Percentiles rank a stretch among this genome's conserved stretches.
Conservation (phyloP, 1,140 invertebrate genomes). For the Diplogasteroides magnus region DNA sequence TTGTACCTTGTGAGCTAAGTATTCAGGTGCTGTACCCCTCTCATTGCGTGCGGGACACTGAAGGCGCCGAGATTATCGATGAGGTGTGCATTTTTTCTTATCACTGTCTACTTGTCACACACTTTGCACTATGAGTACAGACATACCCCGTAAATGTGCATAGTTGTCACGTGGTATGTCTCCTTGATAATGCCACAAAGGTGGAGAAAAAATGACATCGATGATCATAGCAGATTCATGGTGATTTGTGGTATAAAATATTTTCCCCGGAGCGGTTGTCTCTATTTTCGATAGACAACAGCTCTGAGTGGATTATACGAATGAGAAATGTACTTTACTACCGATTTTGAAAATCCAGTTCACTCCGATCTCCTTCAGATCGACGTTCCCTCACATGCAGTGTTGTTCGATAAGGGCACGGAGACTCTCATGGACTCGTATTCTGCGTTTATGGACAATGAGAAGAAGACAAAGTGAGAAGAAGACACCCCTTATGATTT, state of each 20-base stretch:
- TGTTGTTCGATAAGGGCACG: slow-evolving; percentile 85
- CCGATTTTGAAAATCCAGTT: too few species aligned
- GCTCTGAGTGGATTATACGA: too few species aligned
- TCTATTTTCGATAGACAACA: too few species aligned
- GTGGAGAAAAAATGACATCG: too few species aligned
- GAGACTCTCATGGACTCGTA: slow-evolving; percentile 92
- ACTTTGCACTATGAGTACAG: neutral
- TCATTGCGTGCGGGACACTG: slow-evolving; percentile 88
- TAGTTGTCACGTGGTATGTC: too few species aligned
- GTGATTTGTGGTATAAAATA: too few species aligned
- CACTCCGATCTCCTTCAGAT: too few species aligned
- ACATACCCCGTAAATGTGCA: neutral
- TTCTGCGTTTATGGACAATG: slow-evolving; percentile 96
- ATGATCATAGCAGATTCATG: too few species aligned
- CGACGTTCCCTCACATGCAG: slow-evolving; percentile 63
- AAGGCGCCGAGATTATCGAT: slow-evolving; percentile 86
- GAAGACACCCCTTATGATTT: too few species aligned
- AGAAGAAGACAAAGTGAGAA: slow-evolving; percentile 56
- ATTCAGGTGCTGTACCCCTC: slow-evolving; percentile 81
- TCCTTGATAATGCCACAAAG: too few species aligned
- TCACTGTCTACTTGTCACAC: neutral
- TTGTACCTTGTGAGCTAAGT: neutral
- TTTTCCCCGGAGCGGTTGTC: too few species aligned
- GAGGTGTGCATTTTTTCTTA: slow-evolving; percentile 69
- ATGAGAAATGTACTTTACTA: too few species aligned